phyloP scores from a whole-genome alignment of 2,797 vertebrate genomes.

The Myoxocephalus aenaeus region DNA sequence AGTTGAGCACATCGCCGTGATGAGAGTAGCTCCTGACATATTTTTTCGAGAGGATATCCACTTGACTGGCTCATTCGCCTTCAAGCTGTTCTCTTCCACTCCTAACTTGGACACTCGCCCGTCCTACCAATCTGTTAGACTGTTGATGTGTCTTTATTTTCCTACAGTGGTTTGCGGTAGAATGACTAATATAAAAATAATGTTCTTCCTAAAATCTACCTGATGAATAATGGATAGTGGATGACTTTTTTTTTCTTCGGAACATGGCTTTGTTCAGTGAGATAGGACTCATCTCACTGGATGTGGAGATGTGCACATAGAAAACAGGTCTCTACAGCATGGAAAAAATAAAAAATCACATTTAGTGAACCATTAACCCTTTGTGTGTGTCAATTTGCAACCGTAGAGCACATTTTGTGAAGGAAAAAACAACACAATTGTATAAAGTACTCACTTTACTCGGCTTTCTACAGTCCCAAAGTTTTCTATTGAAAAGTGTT shows the following conservation, averaged over 20 bases:
- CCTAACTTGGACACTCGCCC: slow-evolving; percentile 55
- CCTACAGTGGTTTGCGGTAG: slow-evolving; percentile 18
- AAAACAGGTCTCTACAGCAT: not conserved
- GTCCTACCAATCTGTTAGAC: slow-evolving; percentile 49
- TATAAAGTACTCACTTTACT: not conserved
- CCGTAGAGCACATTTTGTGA: not conserved
- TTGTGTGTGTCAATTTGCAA: not conserved
- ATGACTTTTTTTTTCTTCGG: not conserved
- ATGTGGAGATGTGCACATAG: not conserved
- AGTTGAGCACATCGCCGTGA: slow-evolving; percentile 50
- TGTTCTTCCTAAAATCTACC: not conserved
- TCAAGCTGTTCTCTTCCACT: slow-evolving; percentile 70
- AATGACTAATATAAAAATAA: not conserved
- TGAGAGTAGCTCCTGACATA: slow-evolving; percentile 65
- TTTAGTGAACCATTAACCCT: not conserved
- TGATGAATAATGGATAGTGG: not conserved
- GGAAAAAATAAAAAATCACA: not conserved
- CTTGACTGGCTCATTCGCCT: slow-evolving; percentile 79
- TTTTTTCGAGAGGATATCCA: slow-evolving; percentile 75
- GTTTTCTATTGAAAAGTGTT: not conserved
- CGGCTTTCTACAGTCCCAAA: not conserved
- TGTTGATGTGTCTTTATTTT: slow-evolving; percentile 38
- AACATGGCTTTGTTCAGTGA: not conserved
- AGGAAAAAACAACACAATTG: not conserved
- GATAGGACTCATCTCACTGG: not conserved